A percentile compares a stretch with the other conserved stretches of the same genome.
phyloP scores from a whole-genome alignment of 1,140 invertebrate genomes.

The Pseudomyrmex concolor region DNA sequence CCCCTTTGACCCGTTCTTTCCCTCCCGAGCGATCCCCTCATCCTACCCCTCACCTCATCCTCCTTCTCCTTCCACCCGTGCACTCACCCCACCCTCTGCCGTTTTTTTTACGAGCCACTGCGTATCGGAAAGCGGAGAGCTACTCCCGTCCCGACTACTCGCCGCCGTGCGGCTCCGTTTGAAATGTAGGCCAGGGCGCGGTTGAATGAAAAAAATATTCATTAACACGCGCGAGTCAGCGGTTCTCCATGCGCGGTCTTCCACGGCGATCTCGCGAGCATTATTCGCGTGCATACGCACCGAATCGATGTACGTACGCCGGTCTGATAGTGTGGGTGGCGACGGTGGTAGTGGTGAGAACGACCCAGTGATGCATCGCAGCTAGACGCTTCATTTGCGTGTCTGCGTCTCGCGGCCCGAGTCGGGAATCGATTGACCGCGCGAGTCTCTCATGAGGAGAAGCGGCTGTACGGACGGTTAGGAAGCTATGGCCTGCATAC shows the following conservation, averaged over 20 bases:
- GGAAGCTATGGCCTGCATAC: too few species aligned
- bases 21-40: constrained; percentile 16
- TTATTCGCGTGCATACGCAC: too few species aligned
- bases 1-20: constrained; percentile 51
- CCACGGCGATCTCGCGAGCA: not conserved
- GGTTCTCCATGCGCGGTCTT: constrained; percentile 69
- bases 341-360: too few species aligned
- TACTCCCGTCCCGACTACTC: constrained; percentile 62
- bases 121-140: constrained; percentile 74
- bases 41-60: not conserved
- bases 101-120: constrained; percentile 58
- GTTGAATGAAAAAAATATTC: constrained; percentile 84
- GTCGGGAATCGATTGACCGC: constrained; percentile 6
- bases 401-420: constrained; percentile 14
- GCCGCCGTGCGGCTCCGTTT: constrained; percentile 64
- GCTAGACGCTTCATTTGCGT: constrained; percentile 36
- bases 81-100: not conserved
- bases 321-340: too few species aligned
- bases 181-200: constrained; percentile 83
- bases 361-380: constrained; percentile 20
- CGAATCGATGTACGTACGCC: not conserved
- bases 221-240: constrained; percentile 80
- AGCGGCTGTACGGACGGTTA: too few species aligned
- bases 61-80: not conserved
- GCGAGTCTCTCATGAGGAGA: not conserved